These are phyloP conservation scores for Mycteria americana DNA, from an alignment of 2,797 vertebrate genomes.

Conservation along the genomic window DNA sequence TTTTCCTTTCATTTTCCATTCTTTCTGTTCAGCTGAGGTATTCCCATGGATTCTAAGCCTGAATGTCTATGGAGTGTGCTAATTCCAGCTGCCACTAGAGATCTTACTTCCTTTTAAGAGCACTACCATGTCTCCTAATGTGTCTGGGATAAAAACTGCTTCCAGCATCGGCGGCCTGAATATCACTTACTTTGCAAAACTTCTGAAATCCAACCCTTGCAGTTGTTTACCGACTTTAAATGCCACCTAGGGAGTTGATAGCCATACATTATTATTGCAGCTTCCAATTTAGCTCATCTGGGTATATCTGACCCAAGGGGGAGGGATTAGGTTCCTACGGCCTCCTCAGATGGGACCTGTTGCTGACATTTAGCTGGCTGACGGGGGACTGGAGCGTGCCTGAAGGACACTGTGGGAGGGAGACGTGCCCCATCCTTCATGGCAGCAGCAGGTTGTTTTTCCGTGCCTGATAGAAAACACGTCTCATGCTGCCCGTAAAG, in stretches of 20 bases:
- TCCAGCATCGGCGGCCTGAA: neutral
- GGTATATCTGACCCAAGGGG: neutral
- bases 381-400: neutral
- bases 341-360: neutral
- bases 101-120: neutral
- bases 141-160: neutral
- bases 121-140: neutral
- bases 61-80: neutral
- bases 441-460: neutral
- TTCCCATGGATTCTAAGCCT: neutral
- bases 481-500: neutral
- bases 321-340: neutral
- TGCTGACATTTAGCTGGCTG: neutral
- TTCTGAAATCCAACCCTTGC: conserved; percentile 17
- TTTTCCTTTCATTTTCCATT: neutral
- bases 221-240: neutral
- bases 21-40: neutral
- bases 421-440: neutral
- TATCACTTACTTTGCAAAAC: conserved; percentile 36
- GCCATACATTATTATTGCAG: neutral
- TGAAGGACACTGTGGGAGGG: neutral
- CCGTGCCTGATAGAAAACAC: neutral
- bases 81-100: neutral
- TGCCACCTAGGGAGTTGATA: neutral
- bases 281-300: conserved; percentile 14